phyloP scores from a whole-genome alignment of 1,140 invertebrate species.

The Ceratina japonica region DNA sequence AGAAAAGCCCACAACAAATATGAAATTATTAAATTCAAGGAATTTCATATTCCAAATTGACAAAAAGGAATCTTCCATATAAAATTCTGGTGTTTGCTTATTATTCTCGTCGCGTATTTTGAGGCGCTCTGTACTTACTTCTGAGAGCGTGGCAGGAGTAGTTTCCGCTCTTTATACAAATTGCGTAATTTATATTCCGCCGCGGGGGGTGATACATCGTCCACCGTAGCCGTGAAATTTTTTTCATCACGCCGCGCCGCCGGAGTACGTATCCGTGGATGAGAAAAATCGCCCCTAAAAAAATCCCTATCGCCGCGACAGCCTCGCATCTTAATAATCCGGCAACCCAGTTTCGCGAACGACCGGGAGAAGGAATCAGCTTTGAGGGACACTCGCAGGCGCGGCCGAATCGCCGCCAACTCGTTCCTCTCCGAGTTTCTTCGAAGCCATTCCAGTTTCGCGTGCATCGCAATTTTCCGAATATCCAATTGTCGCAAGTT shows the following conservation, averaged over 20 bases:
- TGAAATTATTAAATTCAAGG: too few species aligned
- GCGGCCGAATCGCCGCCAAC: not conserved
- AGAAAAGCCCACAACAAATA: too few species aligned
- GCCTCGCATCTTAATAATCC: slow-evolving; percentile 42
- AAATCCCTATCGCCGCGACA: slow-evolving; percentile 27
- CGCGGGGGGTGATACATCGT: slow-evolving; percentile 37
- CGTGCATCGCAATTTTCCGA: too few species aligned
- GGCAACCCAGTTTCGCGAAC: slow-evolving; percentile 27
- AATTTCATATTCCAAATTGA: too few species aligned
- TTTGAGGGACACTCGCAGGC: not conserved
- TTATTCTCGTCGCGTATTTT: not conserved
- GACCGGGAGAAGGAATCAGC: not conserved
- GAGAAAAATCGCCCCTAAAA: slow-evolving; percentile 37
- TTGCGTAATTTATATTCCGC: slow-evolving; percentile 63
- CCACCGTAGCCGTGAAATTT: slow-evolving; percentile 42
- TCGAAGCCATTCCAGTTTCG: too few species aligned
- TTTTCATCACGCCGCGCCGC: slow-evolving; percentile 14
- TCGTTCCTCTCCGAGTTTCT: too few species aligned
- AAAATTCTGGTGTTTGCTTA: not conserved
- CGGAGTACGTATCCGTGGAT: not conserved
- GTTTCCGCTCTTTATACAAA: slow-evolving; percentile 60
- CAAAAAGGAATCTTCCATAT: not conserved
- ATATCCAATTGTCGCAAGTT: too few species aligned
- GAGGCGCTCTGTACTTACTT: not conserved
- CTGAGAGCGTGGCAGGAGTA: slow-evolving; percentile 9